These are phyloP conservation scores for Doryteuthis pealeii DNA, from an alignment of 1,140 invertebrate genomes.

Conservation along the genomic window DNA sequence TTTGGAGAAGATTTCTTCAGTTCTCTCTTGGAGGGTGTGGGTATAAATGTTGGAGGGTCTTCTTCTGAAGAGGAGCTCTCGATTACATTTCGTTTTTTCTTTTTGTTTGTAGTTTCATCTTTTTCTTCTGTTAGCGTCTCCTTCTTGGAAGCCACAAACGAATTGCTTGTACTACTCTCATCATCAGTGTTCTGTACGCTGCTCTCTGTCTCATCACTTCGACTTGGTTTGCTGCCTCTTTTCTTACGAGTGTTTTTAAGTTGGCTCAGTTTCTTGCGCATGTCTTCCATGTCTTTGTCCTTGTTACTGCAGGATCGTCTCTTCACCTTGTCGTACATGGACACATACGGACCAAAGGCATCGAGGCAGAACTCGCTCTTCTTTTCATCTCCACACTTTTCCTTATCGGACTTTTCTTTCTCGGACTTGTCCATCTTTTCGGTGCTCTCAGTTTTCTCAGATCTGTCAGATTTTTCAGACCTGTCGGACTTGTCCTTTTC, in stretches of 20 bases:
- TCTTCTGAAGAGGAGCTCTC: conserved; percentile 28
- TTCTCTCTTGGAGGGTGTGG: conserved; percentile 5
- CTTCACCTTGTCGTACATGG: conserved; percentile 99
- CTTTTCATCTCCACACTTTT: conserved; percentile 32
- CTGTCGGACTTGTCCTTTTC: conserved; percentile 18
- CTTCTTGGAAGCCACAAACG: conserved; percentile 12
- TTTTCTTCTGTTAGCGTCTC: conserved; percentile 27
- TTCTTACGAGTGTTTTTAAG: conserved; percentile 73
- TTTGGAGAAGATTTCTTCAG: conserved; percentile 6
- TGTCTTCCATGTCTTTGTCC: conserved; percentile 73
- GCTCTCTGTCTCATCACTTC: conserved; percentile 36
- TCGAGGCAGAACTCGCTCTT: conserved; percentile 34
- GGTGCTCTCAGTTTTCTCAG: conserved; percentile 12
- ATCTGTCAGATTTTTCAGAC: conserved; percentile 20
- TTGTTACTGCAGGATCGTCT: conserved; percentile 78
- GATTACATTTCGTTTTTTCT: conserved; percentile 37
- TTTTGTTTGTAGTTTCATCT: conserved; percentile 31
- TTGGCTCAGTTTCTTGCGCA: conserved; percentile 80
- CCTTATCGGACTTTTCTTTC: conserved; percentile 29
- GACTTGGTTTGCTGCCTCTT: conserved; percentile 26
- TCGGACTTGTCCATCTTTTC: conserved; percentile 29
- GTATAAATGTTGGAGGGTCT: not conserved
- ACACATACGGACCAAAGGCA: conserved; percentile 70
- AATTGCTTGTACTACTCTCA: conserved; percentile 16
- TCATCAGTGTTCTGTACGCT: conserved; percentile 36